Evolutionary conservation across 2,888 invertebrate species (phyloP).

Genomic region (Brachyopa scutellaris): DNA sequence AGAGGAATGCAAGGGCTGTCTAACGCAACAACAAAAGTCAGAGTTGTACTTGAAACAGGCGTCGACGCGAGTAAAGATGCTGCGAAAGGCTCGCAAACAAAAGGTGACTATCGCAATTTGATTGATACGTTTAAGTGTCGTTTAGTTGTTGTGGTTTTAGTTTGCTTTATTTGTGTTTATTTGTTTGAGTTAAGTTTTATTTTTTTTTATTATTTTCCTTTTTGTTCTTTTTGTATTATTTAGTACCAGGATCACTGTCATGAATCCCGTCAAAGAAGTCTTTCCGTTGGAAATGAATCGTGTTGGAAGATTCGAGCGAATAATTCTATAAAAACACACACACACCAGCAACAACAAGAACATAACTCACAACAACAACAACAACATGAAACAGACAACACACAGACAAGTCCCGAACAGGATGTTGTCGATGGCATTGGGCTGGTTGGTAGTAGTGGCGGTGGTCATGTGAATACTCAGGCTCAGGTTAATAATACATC

Average conservation of each 20-base stretch:
- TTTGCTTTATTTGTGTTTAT: constrained; percentile 42
- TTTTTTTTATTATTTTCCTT: constrained; percentile 58
- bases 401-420: constrained; percentile 75
- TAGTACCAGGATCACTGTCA: constrained; percentile 81
- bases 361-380: constrained; percentile 67
- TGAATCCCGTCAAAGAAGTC: constrained; percentile 80
- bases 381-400: constrained; percentile 51
- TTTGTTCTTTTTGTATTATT: constrained; percentile 66
- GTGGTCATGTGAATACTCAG: constrained; percentile 72
- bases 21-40: constrained; percentile 65
- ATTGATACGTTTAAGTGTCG: constrained; percentile 1
- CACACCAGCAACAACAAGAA: constrained; percentile 58
- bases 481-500: constrained; percentile 70
- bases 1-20: constrained; percentile 64
- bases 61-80: constrained; percentile 80
- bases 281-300: constrained; percentile 81
- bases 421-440: constrained; percentile 78
- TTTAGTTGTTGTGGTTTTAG: constrained; percentile 69
- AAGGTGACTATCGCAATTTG: constrained; percentile 77
- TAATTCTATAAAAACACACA: constrained; percentile 65
- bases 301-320: constrained; percentile 78
- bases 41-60: constrained; percentile 79
- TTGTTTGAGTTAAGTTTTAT: constrained; percentile 57
- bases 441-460: constrained; percentile 75
- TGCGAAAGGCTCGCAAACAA: constrained; percentile 81